Evolutionary conservation across 2,113 vertebrate genomes (phyloP), one percentile per base, ranked within the genome.

Genomic region (Galbula dea): DNA sequence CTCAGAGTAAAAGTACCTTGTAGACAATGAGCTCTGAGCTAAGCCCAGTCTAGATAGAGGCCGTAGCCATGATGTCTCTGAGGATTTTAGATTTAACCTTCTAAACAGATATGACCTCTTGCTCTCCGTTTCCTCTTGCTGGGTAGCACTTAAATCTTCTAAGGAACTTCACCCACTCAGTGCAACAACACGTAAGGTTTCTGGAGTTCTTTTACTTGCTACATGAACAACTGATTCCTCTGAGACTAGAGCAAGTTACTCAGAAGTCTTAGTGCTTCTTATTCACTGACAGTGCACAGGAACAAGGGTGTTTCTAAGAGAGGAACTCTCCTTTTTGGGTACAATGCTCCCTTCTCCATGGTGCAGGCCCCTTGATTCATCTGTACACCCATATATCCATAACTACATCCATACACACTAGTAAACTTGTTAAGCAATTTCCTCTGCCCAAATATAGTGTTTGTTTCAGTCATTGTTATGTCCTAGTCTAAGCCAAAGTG

Each of bases 231-330:
- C 32, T 48, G 39, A 17, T 23, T 76, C n/a, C 46, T 67, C 52
- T 23, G 54, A 41, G 57, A 6, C 10, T 37, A 37, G 14, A 36
- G 18, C 3, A 55, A 73, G 32, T 21, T 36, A 10, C 72, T 69
- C 10, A 3, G 57, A 46, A 90, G 37, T 32, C 43, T 37, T 37
- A 69, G 15, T 67, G 43, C 23, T 23, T 74, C 37, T 67, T 13
- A 6, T 21, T 37, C 61, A 34, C 49, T 27, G 26, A 12, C 24
- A 85, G 54, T 8, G 32, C 58, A 36, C 54, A 73, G 11, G 14
- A 75, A 34, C 0, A 0, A 78, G 30, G 16, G 7, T 39, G 9
- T 5, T 83, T 66, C 15, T 8, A 12, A 65, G 62, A 68, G 9
- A 45, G 23, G 11, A 79, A 20, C 18, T n/a, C 74, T 24, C 21